These are phyloP conservation scores for Virgularia gustaviana DNA, from an alignment of 92 coral and sea anemone species.

Conservation along the genomic window DNA sequence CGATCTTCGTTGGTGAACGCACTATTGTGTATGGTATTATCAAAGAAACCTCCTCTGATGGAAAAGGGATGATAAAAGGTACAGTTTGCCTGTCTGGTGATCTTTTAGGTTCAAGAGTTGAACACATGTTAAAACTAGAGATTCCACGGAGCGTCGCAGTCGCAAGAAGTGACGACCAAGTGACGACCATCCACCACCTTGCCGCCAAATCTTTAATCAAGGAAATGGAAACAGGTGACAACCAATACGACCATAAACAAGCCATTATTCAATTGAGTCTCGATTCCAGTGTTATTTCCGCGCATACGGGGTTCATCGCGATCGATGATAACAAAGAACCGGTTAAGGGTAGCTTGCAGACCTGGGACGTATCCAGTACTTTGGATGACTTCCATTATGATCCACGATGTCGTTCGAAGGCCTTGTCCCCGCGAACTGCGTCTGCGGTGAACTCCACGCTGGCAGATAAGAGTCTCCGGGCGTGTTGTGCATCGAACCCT, in stretches of 20 bases:
- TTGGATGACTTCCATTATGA: not conserved
- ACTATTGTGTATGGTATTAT: conserved; percentile 57
- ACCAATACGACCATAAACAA: conserved; percentile 7
- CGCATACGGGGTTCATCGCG: conserved; percentile 71
- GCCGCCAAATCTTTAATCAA: conserved; percentile 68
- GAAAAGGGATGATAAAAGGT: too few relatives aligned
- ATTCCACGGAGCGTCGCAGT: conserved; percentile 44
- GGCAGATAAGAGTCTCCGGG: too few relatives aligned
- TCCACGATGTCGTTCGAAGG: not conserved
- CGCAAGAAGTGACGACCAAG: conserved; percentile 33
- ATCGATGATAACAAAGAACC: conserved; percentile 63
- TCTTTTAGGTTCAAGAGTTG: conserved; percentile 26
- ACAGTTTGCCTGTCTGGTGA: conserved; percentile 46
- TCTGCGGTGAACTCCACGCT: too few relatives aligned
- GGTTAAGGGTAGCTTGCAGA: conserved; percentile 51
- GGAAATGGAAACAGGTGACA: conserved; percentile 40
- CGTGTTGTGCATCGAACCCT: too few relatives aligned
- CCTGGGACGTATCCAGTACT: conserved; percentile 10
- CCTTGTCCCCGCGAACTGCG: too few relatives aligned
- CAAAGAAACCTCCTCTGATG: not conserved
- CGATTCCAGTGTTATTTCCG: conserved; percentile 65
- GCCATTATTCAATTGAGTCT: conserved; percentile 60
- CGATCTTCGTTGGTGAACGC: conserved; percentile 64
- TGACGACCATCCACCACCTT: conserved; percentile 51
- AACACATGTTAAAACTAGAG: conserved; percentile 48